Base-by-base conservation (phyloP, 2,113 vertebrate species). In the Thomomys bottae region DNA sequence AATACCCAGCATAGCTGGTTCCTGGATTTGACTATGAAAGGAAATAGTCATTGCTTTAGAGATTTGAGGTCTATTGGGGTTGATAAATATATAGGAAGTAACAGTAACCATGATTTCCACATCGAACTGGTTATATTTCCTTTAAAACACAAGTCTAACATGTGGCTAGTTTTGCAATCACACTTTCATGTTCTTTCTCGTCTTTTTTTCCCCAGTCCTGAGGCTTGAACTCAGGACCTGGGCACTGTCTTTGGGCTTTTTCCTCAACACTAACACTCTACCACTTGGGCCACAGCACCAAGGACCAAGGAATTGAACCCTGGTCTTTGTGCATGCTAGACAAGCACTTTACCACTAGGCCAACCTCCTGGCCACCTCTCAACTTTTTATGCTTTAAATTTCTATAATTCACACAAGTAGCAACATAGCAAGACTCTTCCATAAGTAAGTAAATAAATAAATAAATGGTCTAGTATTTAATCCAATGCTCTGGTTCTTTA, bases 1-100 rank as follows among this genome's bases (percentile, higher is more conserved):
- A 82, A 78, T 6, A 75, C 14, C 23, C 36, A 76, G 66, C 54
- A 88, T 8, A 80, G 24, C 32, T 79, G 36, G 71, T 81, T 71
- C 61, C 54, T 84, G 61, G 84, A 67, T 61, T 14, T 88, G 42
- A 90, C 81, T 63, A 38, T 21, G 49, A 88, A 83, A 82, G n/a
- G 64, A 83, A 81, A 79, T 17, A 92, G 24, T 89, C 68, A 87
- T 18, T 70, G 57, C 32, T n/a, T 78, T 61, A 84, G 64, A 72
- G 49, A 83, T 57, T 54, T 32, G 36, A 87, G 23, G 42, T 66
- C n/a, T 84, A 40, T 23, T 36, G 66, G 18, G n/a, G 30, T 67
- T 87, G 84, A 88, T 18, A 92, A 61, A 83, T 24, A 67, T n/a
- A 54, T 0, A 70, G 42, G 54, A 80, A 80, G 70, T 40, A 80